phyloP scores from a whole-genome alignment of 2,888 invertebrate genomes.

The Epistrophe grossulariae region DNA sequence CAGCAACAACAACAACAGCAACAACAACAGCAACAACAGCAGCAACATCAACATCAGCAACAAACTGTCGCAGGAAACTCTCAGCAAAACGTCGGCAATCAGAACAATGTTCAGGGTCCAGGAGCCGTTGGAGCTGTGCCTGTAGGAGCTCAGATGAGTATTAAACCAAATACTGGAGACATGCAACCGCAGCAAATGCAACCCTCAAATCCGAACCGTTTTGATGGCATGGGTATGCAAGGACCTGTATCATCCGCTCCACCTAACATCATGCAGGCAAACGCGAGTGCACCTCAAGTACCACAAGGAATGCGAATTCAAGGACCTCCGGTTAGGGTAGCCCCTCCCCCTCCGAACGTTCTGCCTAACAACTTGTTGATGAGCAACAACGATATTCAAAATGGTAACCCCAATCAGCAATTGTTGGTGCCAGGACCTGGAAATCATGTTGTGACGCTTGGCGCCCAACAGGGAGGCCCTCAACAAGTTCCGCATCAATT shows the following conservation, averaged over 20 bases:
- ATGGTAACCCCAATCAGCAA: constrained; percentile 68
- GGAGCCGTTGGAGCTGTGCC: constrained; percentile 49
- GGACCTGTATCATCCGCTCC: constrained; percentile 78
- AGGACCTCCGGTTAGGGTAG: constrained; percentile 80
- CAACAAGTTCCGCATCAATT: constrained; percentile 67
- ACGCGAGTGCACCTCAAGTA: constrained; percentile 79
- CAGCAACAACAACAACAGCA: constrained; percentile 72
- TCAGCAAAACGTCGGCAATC: constrained; percentile 69
- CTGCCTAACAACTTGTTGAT: constrained; percentile 78
- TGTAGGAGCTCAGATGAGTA: constrained; percentile 67
- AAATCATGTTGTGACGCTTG: constrained; percentile 73
- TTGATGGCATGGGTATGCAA: constrained; percentile 81
- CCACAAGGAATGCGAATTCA: constrained; percentile 82
- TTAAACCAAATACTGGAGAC: constrained; percentile 78
- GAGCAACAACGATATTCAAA: constrained; percentile 76
- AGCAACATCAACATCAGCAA: constrained; percentile 79
- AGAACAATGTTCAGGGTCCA: constrained; percentile 60
- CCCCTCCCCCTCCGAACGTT: constrained; percentile 78
- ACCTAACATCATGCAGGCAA: constrained; percentile 78
- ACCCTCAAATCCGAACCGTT: constrained; percentile 79
- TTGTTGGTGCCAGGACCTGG: constrained; percentile 74
- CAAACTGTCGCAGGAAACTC: constrained; percentile 66
- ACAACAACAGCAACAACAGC: constrained; percentile 84
- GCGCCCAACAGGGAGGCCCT: constrained; percentile 76
- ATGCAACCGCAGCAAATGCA: constrained; percentile 80